Conservation (phyloP, 2,797 vertebrate genomes). For the Amblyraja radiata region DNA sequence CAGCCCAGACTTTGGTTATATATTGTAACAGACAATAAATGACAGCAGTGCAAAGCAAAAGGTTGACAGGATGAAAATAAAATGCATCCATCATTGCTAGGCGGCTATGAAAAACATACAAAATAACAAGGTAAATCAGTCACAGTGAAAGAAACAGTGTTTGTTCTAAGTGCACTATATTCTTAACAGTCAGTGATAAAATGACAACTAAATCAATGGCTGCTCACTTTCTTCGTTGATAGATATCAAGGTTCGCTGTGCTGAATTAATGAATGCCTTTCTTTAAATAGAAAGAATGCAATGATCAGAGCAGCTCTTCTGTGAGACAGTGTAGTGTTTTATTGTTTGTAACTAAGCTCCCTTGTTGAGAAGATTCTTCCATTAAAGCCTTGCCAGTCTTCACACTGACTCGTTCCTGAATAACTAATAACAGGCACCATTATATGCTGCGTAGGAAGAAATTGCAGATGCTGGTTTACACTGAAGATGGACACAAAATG, state of each 20-base stretch:
- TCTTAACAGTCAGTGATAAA: slow-evolving; percentile 38
- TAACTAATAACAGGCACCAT: neutral
- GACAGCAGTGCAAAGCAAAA: slow-evolving; percentile 32
- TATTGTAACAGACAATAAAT: slow-evolving; percentile 37
- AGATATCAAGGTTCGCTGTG: slow-evolving; percentile 20
- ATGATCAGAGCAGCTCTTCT: neutral
- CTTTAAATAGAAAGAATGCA: slow-evolving; percentile 31
- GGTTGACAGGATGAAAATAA: slow-evolving; percentile 36
- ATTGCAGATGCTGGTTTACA: too few species aligned
- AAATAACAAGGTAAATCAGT: slow-evolving; percentile 36
- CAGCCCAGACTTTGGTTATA: slow-evolving; percentile 15
- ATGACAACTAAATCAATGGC: slow-evolving; percentile 37
- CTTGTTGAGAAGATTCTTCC: neutral
- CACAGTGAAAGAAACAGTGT: slow-evolving; percentile 36
- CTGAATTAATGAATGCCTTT: slow-evolving; percentile 37
- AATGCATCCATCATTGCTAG: slow-evolving; percentile 33
- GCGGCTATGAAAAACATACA: slow-evolving; percentile 36
- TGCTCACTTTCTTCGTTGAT: slow-evolving; percentile 34
- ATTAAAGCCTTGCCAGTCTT: neutral
- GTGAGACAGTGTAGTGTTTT: too few species aligned
- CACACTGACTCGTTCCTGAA: neutral
- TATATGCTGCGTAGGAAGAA: neutral
- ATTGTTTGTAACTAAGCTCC: neutral
- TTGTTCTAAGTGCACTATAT: slow-evolving; percentile 38
- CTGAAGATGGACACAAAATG: too few species aligned